These are phyloP conservation scores for Gallinago nigripennis DNA, from an alignment of 2,797 vertebrate species.

Conservation along the genomic window DNA sequence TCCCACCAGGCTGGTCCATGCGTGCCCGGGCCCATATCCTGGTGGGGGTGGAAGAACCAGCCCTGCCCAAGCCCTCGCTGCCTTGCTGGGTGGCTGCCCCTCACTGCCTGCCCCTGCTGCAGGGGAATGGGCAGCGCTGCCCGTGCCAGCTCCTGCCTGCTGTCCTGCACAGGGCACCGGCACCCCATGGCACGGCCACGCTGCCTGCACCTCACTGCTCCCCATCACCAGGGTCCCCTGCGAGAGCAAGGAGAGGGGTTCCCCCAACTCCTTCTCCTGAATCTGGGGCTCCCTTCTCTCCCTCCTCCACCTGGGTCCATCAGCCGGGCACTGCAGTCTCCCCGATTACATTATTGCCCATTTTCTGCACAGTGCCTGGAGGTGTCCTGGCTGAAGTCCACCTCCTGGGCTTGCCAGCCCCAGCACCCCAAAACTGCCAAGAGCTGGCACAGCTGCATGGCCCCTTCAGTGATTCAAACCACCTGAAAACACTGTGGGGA, in stretches of 20 bases:
- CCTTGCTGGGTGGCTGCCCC: background rate
- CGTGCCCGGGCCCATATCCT: background rate
- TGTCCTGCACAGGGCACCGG: background rate
- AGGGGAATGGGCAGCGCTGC: background rate
- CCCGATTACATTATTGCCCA: background rate
- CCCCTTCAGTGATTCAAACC: background rate
- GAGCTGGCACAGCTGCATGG: background rate
- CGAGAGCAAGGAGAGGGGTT: accelerated
- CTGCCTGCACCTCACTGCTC: background rate
- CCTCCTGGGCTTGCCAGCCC: background rate
- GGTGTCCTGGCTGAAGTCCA: background rate
- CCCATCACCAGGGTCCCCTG: background rate
- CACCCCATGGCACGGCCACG: background rate
- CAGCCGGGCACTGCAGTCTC: background rate
- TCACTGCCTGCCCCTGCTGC: background rate
- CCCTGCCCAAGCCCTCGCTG: background rate
- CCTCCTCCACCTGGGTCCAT: background rate
- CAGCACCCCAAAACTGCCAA: background rate
- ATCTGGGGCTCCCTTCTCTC: background rate
- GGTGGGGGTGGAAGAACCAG: background rate
- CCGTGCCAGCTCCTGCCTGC: background rate
- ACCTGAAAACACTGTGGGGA: background rate
- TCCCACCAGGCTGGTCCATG: background rate
- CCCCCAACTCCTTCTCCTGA: background rate
- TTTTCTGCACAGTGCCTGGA: background rate